Evolutionary conservation across 2,113 vertebrate species (phyloP).

Genomic region (Rhinolophus ferrumequinum): DNA sequence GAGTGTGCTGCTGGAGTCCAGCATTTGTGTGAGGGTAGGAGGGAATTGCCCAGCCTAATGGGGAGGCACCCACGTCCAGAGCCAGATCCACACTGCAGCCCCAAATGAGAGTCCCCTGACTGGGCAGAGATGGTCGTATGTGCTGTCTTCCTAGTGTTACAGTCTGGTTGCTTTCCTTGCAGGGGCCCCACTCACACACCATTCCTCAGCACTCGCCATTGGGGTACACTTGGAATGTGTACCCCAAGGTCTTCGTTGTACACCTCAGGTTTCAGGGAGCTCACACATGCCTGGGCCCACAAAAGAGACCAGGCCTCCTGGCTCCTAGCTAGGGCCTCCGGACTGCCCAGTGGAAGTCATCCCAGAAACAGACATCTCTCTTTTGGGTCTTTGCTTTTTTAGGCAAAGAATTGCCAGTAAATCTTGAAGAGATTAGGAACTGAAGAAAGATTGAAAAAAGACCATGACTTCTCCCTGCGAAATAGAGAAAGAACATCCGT

Average conservation of each 20-base stretch:
- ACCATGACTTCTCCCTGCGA: background rate
- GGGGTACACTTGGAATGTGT: too few relatives aligned
- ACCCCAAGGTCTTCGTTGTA: background rate
- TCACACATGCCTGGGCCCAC: background rate
- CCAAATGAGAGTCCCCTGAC: background rate
- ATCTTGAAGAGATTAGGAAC: slow-evolving; percentile 26
- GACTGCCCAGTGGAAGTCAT: background rate
- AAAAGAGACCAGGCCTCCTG: background rate
- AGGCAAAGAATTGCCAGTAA: background rate
- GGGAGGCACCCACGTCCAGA: background rate
- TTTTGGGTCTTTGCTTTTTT: background rate
- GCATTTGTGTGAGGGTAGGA: background rate
- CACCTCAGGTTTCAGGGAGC: background rate
- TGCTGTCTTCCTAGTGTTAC: background rate
- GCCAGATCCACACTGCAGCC: too few relatives aligned
- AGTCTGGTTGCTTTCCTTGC: background rate
- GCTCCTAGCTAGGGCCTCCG: background rate
- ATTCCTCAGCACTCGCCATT: background rate
- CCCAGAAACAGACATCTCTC: background rate
- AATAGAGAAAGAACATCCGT: background rate
- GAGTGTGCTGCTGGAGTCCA: background rate
- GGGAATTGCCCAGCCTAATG: background rate
- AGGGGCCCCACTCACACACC: background rate
- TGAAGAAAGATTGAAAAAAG: slow-evolving; percentile 6
- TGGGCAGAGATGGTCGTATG: rapidly evolving